Conservation (phyloP, 1,140 invertebrate species). For the Meloidogyne hapla region DNA sequence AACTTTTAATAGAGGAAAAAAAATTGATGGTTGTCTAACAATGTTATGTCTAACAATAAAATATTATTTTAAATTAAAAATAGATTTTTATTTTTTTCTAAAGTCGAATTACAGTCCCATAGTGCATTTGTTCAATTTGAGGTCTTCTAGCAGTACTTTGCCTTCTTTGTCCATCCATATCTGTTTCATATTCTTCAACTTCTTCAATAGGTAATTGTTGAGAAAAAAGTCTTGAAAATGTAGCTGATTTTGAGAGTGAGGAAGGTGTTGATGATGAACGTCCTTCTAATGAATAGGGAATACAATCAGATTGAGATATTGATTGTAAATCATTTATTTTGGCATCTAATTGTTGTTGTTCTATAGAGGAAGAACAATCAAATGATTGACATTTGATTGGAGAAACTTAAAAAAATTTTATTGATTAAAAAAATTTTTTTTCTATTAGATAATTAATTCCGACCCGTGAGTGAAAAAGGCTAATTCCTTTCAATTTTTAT, state of each 20-base stretch:
- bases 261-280: conserved; percentile 32
- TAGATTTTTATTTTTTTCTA: background rate
- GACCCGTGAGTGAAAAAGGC: no score
- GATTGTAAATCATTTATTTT: background rate
- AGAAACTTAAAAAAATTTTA: background rate
- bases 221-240: background rate
- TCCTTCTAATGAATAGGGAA: background rate
- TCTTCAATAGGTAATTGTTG: background rate
- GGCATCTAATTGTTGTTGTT: background rate
- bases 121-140: background rate
- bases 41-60: no score
- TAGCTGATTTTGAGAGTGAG: conserved; percentile 39
- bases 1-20: no score
- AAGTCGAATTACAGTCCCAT: conserved; percentile 16
- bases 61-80: background rate
- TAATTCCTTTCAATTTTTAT: no score
- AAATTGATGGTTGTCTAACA: no score
- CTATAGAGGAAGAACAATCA: background rate
- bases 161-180: background rate
- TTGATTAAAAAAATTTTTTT: no score
- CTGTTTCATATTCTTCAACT: background rate
- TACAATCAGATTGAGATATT: background rate
- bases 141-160: background rate
- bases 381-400: background rate
- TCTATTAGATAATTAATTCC: no score